Conservation (phyloP, 2,888 invertebrate species). For the Furcula furcula region DNA sequence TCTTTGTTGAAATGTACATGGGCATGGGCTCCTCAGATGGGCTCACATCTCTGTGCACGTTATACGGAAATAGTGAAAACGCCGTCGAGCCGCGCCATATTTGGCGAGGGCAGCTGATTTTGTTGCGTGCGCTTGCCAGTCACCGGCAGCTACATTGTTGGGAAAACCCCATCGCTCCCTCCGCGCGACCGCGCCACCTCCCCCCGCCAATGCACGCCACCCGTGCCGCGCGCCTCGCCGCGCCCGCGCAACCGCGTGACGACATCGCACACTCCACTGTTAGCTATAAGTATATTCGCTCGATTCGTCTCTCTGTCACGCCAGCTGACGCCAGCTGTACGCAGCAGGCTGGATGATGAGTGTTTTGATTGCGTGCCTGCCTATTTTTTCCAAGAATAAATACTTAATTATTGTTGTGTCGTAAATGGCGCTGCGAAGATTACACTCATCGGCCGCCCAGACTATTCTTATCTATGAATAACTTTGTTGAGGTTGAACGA, state of each 20-base stretch:
- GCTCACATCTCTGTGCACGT: constrained; percentile 4
- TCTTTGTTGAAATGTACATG: constrained; percentile 10
- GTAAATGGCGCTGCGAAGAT: neutral
- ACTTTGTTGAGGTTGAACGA: too few relatives aligned
- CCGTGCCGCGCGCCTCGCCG: constrained; percentile 10
- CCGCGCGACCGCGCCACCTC: constrained; percentile 22
- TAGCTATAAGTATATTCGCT: constrained; percentile 8
- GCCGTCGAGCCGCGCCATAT: constrained; percentile 46
- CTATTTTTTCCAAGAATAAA: constrained; percentile 8
- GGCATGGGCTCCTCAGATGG: too few relatives aligned
- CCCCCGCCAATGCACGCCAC: constrained; percentile 17
- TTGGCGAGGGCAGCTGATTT: constrained; percentile 49
- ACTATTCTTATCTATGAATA: neutral
- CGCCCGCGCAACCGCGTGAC: constrained; percentile 22
- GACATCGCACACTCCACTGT: constrained; percentile 28
- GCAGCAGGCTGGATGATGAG: constrained; percentile 1
- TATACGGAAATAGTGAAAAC: constrained; percentile 59
- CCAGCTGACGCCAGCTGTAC: constrained; percentile 15
- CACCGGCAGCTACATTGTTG: constrained; percentile 58
- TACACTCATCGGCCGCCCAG: neutral
- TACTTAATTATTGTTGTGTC: neutral
- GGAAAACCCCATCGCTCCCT: constrained; percentile 70
- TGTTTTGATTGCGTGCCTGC: constrained; percentile 14
- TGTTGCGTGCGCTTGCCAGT: constrained; percentile 40
- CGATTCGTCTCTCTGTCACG: constrained; percentile 15